Evolutionary conservation across 1,140 invertebrate species (phyloP), one percentile per base, ranked within the genome.

Genomic region (Halyomorpha halys): DNA sequence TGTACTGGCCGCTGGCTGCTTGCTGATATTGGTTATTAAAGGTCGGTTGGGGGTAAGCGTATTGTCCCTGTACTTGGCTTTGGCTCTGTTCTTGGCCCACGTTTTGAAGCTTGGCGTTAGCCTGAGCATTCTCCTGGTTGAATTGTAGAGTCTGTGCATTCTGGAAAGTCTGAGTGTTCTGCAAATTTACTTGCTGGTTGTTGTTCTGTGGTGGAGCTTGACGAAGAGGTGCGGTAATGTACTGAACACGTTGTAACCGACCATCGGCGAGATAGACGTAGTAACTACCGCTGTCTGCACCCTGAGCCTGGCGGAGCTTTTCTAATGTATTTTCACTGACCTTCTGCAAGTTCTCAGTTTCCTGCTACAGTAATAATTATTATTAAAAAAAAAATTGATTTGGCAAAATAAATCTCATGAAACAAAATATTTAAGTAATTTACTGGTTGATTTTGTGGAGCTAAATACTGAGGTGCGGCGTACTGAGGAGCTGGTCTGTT

Each of bases 181-280:
- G 59, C 13, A 21, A 15, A 18, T 61, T 19, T 4, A 21, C 19
- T 45, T 39, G n/a, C 9, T 39, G 44, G n/a, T 21, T 39, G 19
- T 62, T 51, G n/a, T 23, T 61, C 18, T 25, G 23, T 3, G 19
- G 15, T 25, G 45, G 16, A 14, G 19, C 13, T 16, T 49, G 62
- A 16, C 61, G 21, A 44, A 56, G 23, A 27, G 44, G 47, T 25
- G 66, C 54, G 11, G 66, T 63, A 45, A 66, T 61, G 72, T 78
- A 78, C 63, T 76, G 72, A 34, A 79, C 77, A 63, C 71, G 76
- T 76, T 89, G 86, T 70, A 83, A 83, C 67, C 86, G 83, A 62
- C 87, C 86, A 74, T 89, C 86, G 66, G 86, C 86, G 56, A 89
- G 74, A 3, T 87, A 76, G 0, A 89, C 86, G 70, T 82, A 85